These are phyloP conservation scores for Lobophora halterata DNA, from an alignment of 2,888 invertebrate genomes.

Conservation along the genomic window DNA sequence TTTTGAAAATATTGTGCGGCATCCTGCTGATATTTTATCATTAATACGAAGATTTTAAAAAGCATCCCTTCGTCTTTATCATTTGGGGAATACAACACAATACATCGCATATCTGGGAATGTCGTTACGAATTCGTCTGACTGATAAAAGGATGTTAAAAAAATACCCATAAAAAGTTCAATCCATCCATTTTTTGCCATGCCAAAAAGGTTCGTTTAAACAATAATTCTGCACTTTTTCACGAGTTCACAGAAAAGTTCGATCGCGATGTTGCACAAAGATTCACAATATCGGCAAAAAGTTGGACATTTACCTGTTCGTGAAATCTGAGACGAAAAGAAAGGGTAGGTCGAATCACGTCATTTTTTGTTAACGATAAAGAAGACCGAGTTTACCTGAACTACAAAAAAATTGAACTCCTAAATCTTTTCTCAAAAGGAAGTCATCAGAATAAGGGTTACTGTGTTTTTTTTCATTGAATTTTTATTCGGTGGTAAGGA, in stretches of 20 bases:
- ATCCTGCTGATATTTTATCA: conserved; percentile 76
- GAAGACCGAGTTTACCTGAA: conserved; percentile 57
- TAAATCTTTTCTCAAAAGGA: conserved; percentile 68
- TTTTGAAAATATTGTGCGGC: conserved; percentile 67
- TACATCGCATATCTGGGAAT: conserved; percentile 73
- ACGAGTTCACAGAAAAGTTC: conserved; percentile 64
- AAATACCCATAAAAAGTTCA: conserved; percentile 60
- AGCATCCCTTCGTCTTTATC: conserved; percentile 59
- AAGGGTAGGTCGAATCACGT: conserved; percentile 71
- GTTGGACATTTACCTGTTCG: conserved; percentile 74
- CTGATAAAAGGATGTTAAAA: conserved; percentile 75
- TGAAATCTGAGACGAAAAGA: conserved; percentile 76
- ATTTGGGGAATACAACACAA: conserved; percentile 69
- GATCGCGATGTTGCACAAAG: conserved; percentile 70
- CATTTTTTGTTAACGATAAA: conserved; percentile 56
- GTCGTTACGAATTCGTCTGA: conserved; percentile 68
- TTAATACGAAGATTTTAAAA: conserved; percentile 64
- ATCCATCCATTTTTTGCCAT: conserved; percentile 62
- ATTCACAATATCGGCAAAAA: conserved; percentile 65
- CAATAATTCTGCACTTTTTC: conserved; percentile 64
- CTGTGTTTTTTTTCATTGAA: conserved; percentile 47
- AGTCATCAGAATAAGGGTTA: conserved; percentile 72
- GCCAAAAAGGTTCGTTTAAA: conserved; percentile 68
- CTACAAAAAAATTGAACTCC: conserved; percentile 55
- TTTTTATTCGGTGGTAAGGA: conserved; percentile 63